Evolutionary conservation across 2,797 vertebrate genomes (phyloP), one percentile per base, ranked within the genome.

Genomic region (Atherinosoma microstoma): DNA sequence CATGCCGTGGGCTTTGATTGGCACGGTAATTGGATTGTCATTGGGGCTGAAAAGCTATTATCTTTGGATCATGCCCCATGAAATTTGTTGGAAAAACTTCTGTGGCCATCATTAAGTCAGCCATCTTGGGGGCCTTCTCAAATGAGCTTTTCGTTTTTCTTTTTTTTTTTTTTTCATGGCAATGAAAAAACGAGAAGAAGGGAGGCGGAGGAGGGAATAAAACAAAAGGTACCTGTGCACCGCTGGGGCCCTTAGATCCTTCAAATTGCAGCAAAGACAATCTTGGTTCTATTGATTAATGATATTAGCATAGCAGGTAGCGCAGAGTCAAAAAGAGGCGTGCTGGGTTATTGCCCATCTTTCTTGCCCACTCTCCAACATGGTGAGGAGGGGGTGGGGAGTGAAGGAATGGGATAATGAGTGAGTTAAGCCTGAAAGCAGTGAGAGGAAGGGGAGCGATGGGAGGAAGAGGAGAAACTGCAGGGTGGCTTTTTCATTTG

Each of bases 51-150:
- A 99, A 99, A 99, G 97, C 98, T 99, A 99, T 99, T 99, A 99
- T 99, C 98, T 99, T 99, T 98, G 97, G 98, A 99, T 99, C 98
- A 99, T 98, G 98, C 98, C 98, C 97, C 98, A 99, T 99, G 98
- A 99, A 99, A 99, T 99, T 98, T 98, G 97, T 98, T 99, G 97
- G 97, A 99, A 97, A 98, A 99, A 99, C 97, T 99, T 99, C 97
- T 97, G 97, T 97, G 97, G 96, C 95, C 97, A 95, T 99, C 97
- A 98, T 99, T 98, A 97, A 96, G 97, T 96, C 96, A 95, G 97
- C 97, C 98, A 99, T 98, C 96, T 98, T 99, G 97, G 97, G 97
- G 87, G 90, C 85, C 95, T 86, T 96, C 94, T 95, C 96, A 98
- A 98, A 99, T 99, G 95, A 98, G 97, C 93, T 97, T 98, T 98